Percentiles rank a stretch among this genome's conserved stretches.
These are phyloP conservation scores for Notodonta dromedarius DNA, from an alignment of 2,888 invertebrate genomes.

Conservation along the genomic window DNA sequence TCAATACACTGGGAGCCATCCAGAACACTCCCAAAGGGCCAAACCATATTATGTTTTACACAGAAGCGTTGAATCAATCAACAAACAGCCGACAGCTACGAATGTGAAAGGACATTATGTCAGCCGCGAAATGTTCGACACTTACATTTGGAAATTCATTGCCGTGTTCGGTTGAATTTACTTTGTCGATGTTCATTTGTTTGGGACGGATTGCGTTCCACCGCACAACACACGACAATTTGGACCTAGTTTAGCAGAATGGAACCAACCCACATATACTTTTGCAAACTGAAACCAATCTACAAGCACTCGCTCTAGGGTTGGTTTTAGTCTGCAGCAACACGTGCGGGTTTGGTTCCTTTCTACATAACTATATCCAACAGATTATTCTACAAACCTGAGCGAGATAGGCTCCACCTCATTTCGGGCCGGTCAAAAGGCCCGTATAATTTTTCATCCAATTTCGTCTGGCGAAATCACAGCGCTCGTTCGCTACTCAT, in stretches of 20 bases:
- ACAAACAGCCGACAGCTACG: too few relatives aligned
- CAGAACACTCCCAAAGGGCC: too few relatives aligned
- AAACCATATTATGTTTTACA: too few relatives aligned
- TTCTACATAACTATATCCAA: too few relatives aligned
- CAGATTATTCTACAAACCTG: not conserved
- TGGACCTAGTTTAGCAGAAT: not conserved
- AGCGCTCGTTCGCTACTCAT: slow-evolving; percentile 21
- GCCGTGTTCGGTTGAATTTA: not conserved
- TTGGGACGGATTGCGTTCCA: not conserved
- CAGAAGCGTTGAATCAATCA: too few relatives aligned
- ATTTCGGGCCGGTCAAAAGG: slow-evolving; percentile 8
- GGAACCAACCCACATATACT: too few relatives aligned
- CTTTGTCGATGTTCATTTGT: slow-evolving; percentile 1
- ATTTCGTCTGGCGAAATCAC: slow-evolving; percentile 21
- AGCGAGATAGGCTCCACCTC: not conserved
- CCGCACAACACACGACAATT: not conserved
- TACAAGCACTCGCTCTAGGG: too few relatives aligned
- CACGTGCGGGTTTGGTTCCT: too few relatives aligned
- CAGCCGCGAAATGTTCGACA: not conserved
- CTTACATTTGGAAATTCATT: not conserved
- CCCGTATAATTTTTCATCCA: slow-evolving; percentile 12
- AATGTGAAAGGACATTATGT: too few relatives aligned
- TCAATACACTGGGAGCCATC: too few relatives aligned
- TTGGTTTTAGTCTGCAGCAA: too few relatives aligned
- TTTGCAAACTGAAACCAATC: too few relatives aligned